Conservation (phyloP, 1,140 invertebrate species). For the Pseudobourletiella spinata region DNA sequence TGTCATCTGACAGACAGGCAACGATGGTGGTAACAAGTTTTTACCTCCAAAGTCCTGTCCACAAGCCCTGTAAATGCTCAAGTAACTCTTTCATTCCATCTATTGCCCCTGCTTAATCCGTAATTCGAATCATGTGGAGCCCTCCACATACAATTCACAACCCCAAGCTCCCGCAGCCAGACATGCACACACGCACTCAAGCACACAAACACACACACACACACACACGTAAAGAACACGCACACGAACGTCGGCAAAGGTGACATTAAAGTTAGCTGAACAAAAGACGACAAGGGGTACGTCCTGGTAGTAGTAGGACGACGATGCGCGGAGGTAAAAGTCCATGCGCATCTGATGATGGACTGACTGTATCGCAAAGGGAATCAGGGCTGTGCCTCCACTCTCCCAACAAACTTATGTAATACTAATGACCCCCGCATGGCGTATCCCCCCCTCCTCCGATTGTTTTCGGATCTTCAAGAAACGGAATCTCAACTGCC, state of each 20-base stretch:
- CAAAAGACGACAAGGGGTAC: constrained; percentile 1
- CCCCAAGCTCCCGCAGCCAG: too few relatives aligned
- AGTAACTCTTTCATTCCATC: constrained; percentile 9
- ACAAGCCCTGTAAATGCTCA: constrained; percentile 11
- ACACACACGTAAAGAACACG: too few relatives aligned
- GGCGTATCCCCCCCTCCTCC: too few relatives aligned
- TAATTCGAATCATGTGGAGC: constrained; percentile 5
- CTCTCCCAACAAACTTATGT: background rate
- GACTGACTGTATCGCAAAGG: constrained; percentile 3
- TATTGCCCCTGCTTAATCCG: constrained; percentile 1
- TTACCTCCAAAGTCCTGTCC: constrained; percentile 20
- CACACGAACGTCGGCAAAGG: background rate
- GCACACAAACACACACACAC: too few relatives aligned
- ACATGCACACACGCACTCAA: too few relatives aligned
- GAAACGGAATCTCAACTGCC: too few relatives aligned
- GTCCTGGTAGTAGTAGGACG: too few relatives aligned
- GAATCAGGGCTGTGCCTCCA: constrained; percentile 4
- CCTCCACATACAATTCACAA: too few relatives aligned
- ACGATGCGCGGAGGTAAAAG: too few relatives aligned
- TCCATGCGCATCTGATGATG: background rate
- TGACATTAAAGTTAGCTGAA: background rate
- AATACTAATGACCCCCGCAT: constrained; percentile 8
- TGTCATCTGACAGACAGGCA: constrained; percentile 25
- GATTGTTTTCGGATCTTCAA: too few relatives aligned
- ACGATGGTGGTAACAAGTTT: constrained; percentile 30